These are phyloP conservation scores for Sitophilus oryzae DNA, from an alignment of 1,140 invertebrate genomes.

Conservation along the genomic window DNA sequence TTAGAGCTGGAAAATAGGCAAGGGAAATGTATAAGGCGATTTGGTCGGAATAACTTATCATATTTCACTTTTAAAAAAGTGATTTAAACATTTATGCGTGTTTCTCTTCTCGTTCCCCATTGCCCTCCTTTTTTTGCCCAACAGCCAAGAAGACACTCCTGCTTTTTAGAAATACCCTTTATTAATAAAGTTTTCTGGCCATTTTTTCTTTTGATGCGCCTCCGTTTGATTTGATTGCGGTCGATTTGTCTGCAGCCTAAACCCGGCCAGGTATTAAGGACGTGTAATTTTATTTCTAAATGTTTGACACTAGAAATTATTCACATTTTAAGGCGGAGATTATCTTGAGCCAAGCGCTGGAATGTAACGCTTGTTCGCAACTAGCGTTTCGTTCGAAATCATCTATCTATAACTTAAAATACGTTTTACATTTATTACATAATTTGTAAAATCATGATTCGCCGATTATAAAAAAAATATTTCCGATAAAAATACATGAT, in stretches of 20 bases:
- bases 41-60: slow-evolving; percentile 25
- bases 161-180: slow-evolving; percentile 16
- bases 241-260: not conserved
- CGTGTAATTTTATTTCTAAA: not conserved
- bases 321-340: too few species aligned
- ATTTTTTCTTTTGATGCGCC: slow-evolving; percentile 8
- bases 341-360: too few species aligned
- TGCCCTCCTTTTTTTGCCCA: too few species aligned
- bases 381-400: too few species aligned
- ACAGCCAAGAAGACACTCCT: not conserved
- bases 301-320: too few species aligned
- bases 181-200: slow-evolving; percentile 25
- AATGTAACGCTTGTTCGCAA: too few species aligned
- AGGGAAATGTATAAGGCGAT: slow-evolving; percentile 27
- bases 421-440: too few species aligned
- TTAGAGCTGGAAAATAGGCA: slow-evolving; percentile 26
- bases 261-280: not conserved
- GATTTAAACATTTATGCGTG: slow-evolving; percentile 27
- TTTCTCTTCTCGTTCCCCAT: slow-evolving; percentile 8
- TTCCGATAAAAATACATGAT: too few species aligned
- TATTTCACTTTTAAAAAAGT: slow-evolving; percentile 27
- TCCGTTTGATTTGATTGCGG: slow-evolving; percentile 1
- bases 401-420: too few species aligned
- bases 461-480: too few species aligned
- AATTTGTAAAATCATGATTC: too few species aligned